Percentiles rank a stretch among this genome's conserved stretches.
These are phyloP conservation scores for Dorcus hopei DNA, from an alignment of 2,888 invertebrate genomes.

Conservation along the genomic window DNA sequence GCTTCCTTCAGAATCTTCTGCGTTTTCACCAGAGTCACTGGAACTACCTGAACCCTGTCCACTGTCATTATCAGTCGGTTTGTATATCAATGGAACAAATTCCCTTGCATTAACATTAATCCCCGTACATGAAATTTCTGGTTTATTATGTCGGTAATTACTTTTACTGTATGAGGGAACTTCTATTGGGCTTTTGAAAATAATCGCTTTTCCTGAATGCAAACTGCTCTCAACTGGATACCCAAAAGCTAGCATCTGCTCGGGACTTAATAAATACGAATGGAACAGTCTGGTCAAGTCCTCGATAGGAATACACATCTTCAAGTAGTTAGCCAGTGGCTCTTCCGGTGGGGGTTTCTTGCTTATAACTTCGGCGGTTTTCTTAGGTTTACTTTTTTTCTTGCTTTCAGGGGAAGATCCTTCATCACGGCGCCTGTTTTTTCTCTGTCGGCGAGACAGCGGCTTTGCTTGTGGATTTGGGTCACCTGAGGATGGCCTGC, in stretches of 20 bases:
- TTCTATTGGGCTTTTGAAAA: slow-evolving; percentile 52
- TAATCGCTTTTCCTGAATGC: slow-evolving; percentile 60
- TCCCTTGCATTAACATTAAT: slow-evolving; percentile 68
- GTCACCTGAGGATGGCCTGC: slow-evolving; percentile 50
- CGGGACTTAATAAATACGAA: slow-evolving; percentile 60
- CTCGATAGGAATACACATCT: slow-evolving; percentile 52
- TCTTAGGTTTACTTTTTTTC: slow-evolving; percentile 30
- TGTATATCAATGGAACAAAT: slow-evolving; percentile 55
- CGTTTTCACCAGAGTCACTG: slow-evolving; percentile 40
- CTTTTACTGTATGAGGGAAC: slow-evolving; percentile 16
- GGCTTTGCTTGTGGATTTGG: slow-evolving; percentile 49
- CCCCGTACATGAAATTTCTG: slow-evolving; percentile 6
- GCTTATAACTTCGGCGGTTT: background rate
- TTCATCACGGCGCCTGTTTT: slow-evolving; percentile 48
- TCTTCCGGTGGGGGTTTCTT: slow-evolving; percentile 19
- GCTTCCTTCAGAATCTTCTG: slow-evolving; percentile 23
- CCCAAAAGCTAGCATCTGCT: slow-evolving; percentile 64
- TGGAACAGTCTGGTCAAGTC: slow-evolving; percentile 58
- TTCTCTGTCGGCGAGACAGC: slow-evolving; percentile 55
- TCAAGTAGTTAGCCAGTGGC: slow-evolving; percentile 48
- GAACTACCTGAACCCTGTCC: slow-evolving; percentile 50
- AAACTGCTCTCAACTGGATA: slow-evolving; percentile 67
- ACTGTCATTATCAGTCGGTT: slow-evolving; percentile 19
- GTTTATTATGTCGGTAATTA: slow-evolving; percentile 10
- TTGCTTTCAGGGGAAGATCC: slow-evolving; percentile 33